Base-by-base conservation (phyloP, 2,113 vertebrate genomes). In the Crotalus viridis region DNA sequence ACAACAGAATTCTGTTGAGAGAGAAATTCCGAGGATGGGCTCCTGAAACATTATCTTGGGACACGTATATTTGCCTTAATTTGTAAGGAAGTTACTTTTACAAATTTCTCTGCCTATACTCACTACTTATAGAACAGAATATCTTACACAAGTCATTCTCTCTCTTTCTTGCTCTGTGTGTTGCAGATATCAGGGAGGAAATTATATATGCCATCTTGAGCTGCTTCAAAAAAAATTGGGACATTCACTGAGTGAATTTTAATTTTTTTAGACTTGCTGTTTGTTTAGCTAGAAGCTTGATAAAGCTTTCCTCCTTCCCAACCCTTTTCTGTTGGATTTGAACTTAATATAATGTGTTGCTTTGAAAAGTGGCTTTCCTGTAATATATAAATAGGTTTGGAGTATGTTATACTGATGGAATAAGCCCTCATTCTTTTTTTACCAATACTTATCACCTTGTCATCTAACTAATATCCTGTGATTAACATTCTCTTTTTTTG, bases 11-110 rank as follows among this genome's bases (percentile, higher is more conserved):
- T 51, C 48, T 51, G 48, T 9, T 51, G 48, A 51, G 48, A 51
- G 8, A 51, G 1, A 51, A 51, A 8, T 51, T 51, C 48, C 48
- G 46, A 48, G 46, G 46, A 7, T 48, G 46, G 46, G 48, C 48
- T 51, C 48, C 8, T 51, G 48, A 8, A 51, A 9, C 48, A 51
- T 51, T 51, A 51, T 51, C 48, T 8, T 51, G 48, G 48, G 48
- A 51, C 48, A 51, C 9, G 8, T 51, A 51, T 51, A 9, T 51
- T 51, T 51, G 8, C 48, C 48, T 51, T 51, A 51, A 51, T 51
- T 93, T 56, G 59, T 22, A 94, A 96, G 96, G 94, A 96, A 94
- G 93, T 39, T 54, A 2, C 52, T 94, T 85, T 81, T 81, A 81
- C 61, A 90, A 4, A 90, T 43, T 39, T 5, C 55, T 22, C 10